Evolutionary conservation across 2,113 vertebrate species (phyloP).

Genomic region (Romanogobio albipinnatus): DNA sequence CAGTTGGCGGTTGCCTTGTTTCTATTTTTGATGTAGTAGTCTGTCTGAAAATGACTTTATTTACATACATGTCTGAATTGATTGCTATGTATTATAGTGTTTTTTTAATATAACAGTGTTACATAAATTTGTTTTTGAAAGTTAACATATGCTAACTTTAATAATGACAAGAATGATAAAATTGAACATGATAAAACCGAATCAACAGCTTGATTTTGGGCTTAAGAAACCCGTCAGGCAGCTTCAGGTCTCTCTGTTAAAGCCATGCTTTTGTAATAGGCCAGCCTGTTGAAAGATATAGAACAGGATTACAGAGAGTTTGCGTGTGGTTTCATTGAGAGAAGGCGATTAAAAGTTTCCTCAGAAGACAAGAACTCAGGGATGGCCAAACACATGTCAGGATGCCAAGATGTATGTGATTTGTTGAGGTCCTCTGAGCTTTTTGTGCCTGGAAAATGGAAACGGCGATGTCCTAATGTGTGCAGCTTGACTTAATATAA

Average conservation of each 20-base stretch:
- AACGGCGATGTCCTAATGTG: constrained; percentile 12
- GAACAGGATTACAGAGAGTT: neutral
- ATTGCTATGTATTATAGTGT: neutral
- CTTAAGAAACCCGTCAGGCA: neutral
- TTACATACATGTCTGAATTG: neutral
- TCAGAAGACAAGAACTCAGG: neutral
- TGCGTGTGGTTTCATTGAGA: neutral
- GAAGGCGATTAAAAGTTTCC: constrained; percentile 32
- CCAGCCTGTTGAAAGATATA: constrained; percentile 21
- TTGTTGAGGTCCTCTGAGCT: neutral
- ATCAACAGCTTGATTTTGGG: neutral
- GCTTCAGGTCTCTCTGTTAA: neutral
- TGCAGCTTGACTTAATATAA: constrained; percentile 38
- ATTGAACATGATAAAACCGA: neutral
- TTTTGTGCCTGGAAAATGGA: constrained; percentile 33
- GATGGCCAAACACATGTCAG: constrained; percentile 31
- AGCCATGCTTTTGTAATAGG: neutral
- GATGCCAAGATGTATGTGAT: constrained; percentile 20
- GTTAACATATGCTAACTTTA: neutral
- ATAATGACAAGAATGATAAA: neutral
- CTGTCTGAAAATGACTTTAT: constrained; percentile 4
- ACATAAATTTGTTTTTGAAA: neutral
- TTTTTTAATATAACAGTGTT: neutral
- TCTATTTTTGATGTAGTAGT: neutral
- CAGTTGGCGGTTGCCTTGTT: neutral